Evolutionary conservation across 2,797 vertebrate species (phyloP), one percentile per base, ranked within the genome.

Genomic region (Notoglanidium macrostoma): DNA sequence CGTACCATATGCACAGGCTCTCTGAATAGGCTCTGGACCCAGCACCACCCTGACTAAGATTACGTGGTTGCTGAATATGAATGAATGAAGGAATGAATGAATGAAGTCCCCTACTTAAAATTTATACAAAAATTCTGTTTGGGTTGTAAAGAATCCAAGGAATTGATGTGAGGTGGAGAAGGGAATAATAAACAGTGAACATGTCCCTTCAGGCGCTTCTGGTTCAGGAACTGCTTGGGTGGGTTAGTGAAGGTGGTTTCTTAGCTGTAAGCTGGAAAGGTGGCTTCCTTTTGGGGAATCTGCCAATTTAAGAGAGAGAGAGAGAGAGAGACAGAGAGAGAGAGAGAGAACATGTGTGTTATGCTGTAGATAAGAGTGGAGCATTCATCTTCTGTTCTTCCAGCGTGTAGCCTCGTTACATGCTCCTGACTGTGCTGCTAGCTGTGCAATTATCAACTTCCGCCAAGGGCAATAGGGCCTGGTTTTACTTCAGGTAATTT

Each of bases 381-480:
- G 11, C 61, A 82, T 82, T 82, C 44, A 82, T 82, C 80, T 65
- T 67, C 80, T 82, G 59, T 81, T 81, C 59, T 65, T 46, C 26
- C 40, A 63, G 59, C 5, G 79, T 46, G 26, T n/a, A n/a, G 40
- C 59, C 40, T 8, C 57, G 63, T n/a, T 63, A 81, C 59, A 65
- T 82, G 59, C 44, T 32, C 26, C 61, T 67, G 44, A 82, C 61
- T 11, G 61, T 2, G 15, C 80, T 49, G 1, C 80, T 82, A 19
- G 61, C 80, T 19, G 21, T 81, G 61, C 61, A 65, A 82, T 82
- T 82, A 82, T 49, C 44, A 65, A 82, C 44, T 82, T 82, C 59
- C 5, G 26, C 59, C 44, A 49, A 5, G 61, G 79, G 15, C 79
- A 82, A 65, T 61, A 67, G 44, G 40, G 61, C 44, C 61, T 29